Percentiles rank a stretch among this genome's conserved stretches.
Conservation (phyloP, 2,113 vertebrate genomes). For the Empidonax traillii region DNA sequence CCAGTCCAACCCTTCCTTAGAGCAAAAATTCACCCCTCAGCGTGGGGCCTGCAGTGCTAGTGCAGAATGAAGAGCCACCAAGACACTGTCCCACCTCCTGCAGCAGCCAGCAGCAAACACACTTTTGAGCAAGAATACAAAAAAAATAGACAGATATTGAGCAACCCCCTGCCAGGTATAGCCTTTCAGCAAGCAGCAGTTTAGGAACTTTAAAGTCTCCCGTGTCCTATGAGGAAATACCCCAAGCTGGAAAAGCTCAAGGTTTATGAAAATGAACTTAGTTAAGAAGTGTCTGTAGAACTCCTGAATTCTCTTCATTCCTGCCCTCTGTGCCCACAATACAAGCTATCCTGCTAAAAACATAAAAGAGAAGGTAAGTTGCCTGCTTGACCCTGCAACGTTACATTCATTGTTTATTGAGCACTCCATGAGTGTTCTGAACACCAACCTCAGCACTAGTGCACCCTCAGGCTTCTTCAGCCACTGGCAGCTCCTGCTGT, state of each 20-base stretch:
- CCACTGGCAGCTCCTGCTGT: neutral
- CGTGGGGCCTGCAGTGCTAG: neutral
- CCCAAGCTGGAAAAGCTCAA: neutral
- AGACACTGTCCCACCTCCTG: neutral
- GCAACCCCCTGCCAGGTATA: neutral
- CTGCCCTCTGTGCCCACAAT: neutral
- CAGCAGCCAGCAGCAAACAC: neutral
- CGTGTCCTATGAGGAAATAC: neutral
- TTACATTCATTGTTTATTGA: neutral
- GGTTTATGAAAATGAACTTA: neutral
- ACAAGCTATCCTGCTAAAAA: neutral
- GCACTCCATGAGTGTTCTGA: rapidly evolving
- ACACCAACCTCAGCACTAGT: neutral
- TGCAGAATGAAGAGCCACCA: neutral
- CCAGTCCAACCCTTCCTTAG: neutral
- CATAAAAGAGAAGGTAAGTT: neutral
- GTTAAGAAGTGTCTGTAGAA: neutral
- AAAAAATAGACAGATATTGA: neutral
- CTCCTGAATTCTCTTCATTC: neutral
- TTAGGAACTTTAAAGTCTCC: neutral
- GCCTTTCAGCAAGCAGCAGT: neutral
- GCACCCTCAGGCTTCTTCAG: neutral
- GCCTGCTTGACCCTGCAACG: neutral
- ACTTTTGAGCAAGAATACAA: neutral
- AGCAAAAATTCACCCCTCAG: neutral